These are phyloP conservation scores for Therioaphis trifolii DNA, from an alignment of 2,888 invertebrate species.

Conservation along the genomic window DNA sequence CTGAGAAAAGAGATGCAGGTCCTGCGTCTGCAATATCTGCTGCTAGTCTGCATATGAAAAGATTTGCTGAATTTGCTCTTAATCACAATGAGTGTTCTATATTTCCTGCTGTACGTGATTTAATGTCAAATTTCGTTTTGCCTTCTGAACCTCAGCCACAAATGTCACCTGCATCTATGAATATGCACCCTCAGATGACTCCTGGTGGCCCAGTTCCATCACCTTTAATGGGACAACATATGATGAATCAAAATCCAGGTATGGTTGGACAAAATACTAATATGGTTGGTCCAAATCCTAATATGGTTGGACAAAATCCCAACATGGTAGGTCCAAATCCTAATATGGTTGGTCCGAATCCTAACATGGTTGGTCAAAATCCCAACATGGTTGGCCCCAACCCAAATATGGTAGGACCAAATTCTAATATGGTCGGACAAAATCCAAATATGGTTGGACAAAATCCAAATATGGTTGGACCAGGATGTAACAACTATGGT, in stretches of 20 bases:
- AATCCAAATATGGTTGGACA: slow-evolving; percentile 23
- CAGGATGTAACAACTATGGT: slow-evolving; percentile 55
- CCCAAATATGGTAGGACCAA: slow-evolving; percentile 45
- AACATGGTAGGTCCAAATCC: slow-evolving; percentile 54
- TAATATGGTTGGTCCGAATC: slow-evolving; percentile 42
- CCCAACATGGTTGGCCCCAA: slow-evolving; percentile 53
- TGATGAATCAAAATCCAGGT: slow-evolving; percentile 57
- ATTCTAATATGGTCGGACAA: slow-evolving; percentile 44
- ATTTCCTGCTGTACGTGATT: slow-evolving; percentile 89
- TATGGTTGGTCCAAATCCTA: slow-evolving; percentile 53
- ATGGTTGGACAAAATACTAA: slow-evolving; percentile 56
- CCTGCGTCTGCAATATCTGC: slow-evolving; percentile 74
- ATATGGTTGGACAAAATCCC: slow-evolving; percentile 43
- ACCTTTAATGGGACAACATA: slow-evolving; percentile 57
- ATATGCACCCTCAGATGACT: slow-evolving; percentile 53
- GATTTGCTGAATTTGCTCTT: slow-evolving; percentile 79
- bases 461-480: slow-evolving; percentile 27
- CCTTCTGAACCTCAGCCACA: slow-evolving; percentile 77
- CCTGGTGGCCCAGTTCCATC: slow-evolving; percentile 55
- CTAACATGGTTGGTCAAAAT: slow-evolving; percentile 51
- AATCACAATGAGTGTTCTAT: slow-evolving; percentile 84
- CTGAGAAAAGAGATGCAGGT: slow-evolving; percentile 82
- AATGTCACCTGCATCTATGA: slow-evolving; percentile 59
- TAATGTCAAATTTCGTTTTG: slow-evolving; percentile 84
- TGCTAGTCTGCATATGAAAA: slow-evolving; percentile 75